Conservation (phyloP, 2,797 vertebrate species). For the Chelmon rostratus region DNA sequence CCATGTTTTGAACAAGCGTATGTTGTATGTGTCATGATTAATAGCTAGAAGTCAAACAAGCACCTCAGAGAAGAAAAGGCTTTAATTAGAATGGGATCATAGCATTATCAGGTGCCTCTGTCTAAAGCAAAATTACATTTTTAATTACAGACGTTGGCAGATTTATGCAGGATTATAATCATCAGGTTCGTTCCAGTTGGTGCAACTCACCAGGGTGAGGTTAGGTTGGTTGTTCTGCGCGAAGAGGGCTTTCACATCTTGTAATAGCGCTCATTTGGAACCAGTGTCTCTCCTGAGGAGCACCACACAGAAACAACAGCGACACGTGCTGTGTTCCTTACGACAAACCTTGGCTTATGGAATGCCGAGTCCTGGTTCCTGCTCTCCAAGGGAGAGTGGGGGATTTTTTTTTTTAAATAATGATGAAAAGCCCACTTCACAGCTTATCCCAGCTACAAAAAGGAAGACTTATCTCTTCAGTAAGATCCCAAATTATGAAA, state of each 20-base stretch:
- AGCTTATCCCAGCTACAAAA: conserved; percentile 74
- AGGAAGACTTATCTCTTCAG: conserved; percentile 82
- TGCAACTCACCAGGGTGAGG: conserved; percentile 11
- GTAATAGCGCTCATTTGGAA: conserved; percentile 2
- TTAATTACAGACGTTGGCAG: conserved; percentile 16
- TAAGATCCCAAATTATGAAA: conserved; percentile 82
- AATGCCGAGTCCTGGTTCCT: conserved; percentile 22
- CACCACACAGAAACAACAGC: neutral
- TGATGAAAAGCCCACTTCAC: conserved; percentile 79
- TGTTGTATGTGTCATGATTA: neutral
- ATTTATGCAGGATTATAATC: conserved; percentile 30
- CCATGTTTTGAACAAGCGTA: neutral
- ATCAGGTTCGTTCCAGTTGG: conserved; percentile 8
- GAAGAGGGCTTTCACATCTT: conserved; percentile 3
- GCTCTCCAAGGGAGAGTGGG: conserved; percentile 15
- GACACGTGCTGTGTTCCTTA: conserved; percentile 29
- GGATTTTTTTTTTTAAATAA: conserved; percentile 13
- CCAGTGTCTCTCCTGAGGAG: neutral
- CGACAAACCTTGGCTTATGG: conserved; percentile 42
- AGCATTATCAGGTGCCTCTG: conserved; percentile 7
- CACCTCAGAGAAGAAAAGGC: neutral
- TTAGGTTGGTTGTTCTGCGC: neutral
- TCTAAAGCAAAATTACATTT: conserved; percentile 17
- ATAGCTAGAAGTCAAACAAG: conserved; percentile 11
- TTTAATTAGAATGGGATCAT: conserved; percentile 24